Conservation (phyloP, 2,797 vertebrate species). For the Novumbra hubbsi region DNA sequence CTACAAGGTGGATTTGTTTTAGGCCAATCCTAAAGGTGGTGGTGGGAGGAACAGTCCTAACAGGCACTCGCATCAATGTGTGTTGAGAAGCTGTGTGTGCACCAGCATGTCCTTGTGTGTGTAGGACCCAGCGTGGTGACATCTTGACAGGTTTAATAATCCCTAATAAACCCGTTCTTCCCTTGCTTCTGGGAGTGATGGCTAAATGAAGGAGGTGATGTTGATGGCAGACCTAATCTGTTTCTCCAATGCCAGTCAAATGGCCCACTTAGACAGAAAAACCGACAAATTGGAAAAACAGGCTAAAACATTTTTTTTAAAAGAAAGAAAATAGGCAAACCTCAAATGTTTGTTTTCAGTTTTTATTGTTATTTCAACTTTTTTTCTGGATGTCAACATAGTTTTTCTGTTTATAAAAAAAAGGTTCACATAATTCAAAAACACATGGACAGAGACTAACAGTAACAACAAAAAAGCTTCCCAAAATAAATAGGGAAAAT, state of each 20-base stretch:
- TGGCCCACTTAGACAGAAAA: background rate
- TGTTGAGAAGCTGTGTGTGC: background rate
- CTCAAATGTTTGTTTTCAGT: slow-evolving; percentile 25
- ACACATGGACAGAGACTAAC: slow-evolving; percentile 31
- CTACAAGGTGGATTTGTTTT: slow-evolving; percentile 15
- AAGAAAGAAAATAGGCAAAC: background rate
- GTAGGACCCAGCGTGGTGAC: background rate
- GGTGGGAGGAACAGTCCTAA: background rate
- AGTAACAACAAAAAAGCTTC: slow-evolving; percentile 69
- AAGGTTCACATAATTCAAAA: slow-evolving; percentile 59
- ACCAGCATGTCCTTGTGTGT: background rate
- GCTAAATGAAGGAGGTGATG: background rate
- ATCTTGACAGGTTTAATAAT: background rate
- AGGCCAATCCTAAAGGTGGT: slow-evolving; percentile 3
- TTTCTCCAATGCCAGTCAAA: background rate
- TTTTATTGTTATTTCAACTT: slow-evolving; percentile 55
- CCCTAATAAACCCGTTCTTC: background rate
- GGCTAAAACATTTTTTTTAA: too few relatives aligned
- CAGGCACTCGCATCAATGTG: slow-evolving; percentile 1
- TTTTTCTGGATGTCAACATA: slow-evolving; percentile 57
- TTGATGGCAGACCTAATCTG: background rate
- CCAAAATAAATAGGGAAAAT: slow-evolving; percentile 90
- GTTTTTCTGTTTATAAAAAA: slow-evolving; percentile 65
- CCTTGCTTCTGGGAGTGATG: background rate
- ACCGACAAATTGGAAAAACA: background rate